These are phyloP conservation scores for Spermophilus dauricus DNA, from an alignment of 2,113 vertebrate genomes.

Conservation along the genomic window DNA sequence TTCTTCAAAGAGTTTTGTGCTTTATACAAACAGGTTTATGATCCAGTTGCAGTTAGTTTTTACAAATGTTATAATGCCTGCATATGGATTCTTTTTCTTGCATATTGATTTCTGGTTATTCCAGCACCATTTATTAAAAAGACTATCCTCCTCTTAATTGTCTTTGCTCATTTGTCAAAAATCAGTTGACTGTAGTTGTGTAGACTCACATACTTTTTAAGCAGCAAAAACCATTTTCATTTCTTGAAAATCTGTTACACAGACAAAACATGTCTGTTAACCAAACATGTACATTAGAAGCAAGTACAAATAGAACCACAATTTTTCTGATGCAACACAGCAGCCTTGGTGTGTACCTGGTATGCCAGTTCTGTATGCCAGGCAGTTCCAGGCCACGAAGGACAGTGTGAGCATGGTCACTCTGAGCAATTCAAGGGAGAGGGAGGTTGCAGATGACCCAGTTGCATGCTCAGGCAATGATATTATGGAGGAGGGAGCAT, in stretches of 20 bases:
- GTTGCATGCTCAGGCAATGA: not conserved
- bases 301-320: not conserved
- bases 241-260: not conserved
- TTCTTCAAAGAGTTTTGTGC: not conserved
- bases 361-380: no score
- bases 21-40: not conserved
- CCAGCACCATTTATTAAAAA: not conserved
- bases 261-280: not conserved
- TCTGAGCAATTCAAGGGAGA: no score
- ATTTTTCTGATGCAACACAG: not conserved
- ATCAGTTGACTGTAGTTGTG: not conserved
- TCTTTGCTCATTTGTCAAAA: not conserved
- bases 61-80: not conserved
- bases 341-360: accelerated
- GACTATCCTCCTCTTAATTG: not conserved
- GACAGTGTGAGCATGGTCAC: not conserved
- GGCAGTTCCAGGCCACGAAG: not conserved
- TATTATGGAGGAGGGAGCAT: not conserved
- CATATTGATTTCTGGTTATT: not conserved
- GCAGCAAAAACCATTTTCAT: not conserved
- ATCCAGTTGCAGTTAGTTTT: not conserved
- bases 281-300: not conserved
- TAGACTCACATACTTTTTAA: not conserved
- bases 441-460: accelerated
- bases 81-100: not conserved